Percentiles rank a stretch among this genome's conserved stretches.
Evolutionary conservation across 2,113 vertebrate species (phyloP).

Genomic region (Notothenia rossii): DNA sequence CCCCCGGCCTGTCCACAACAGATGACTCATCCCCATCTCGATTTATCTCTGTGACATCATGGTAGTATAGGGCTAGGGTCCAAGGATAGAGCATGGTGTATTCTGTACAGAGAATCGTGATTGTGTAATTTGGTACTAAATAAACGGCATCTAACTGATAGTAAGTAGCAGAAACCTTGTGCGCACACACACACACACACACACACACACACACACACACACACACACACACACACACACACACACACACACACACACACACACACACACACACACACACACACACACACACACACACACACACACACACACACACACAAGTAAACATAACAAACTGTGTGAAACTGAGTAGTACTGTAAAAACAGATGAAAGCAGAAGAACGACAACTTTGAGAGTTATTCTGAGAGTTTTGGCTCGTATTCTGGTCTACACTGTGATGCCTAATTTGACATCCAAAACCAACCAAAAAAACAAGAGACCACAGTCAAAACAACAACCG

Average conservation of each 20-base stretch:
- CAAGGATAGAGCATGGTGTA: background rate
- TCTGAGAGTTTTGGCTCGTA: background rate
- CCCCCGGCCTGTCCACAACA: slow-evolving; percentile 48
- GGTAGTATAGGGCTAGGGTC: background rate
- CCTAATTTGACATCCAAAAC: background rate
- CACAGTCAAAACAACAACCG: background rate
- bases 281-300: no score
- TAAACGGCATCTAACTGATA: no score
- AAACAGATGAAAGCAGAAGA: background rate
- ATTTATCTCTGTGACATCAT: slow-evolving; percentile 62
- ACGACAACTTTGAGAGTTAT: background rate
- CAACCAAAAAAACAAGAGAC: background rate
- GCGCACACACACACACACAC: background rate
- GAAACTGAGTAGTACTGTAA: background rate
- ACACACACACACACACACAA: no score
- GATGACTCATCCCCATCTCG: slow-evolving; percentile 46
- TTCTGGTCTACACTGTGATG: background rate
- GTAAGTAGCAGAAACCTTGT: slow-evolving; percentile 1
- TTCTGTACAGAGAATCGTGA: background rate
- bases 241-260: no score
- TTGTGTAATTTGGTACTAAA: background rate
- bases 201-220: no score
- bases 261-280: no score
- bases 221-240: no score
- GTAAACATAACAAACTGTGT: slow-evolving; percentile 6